These are phyloP conservation scores for Fringilla coelebs DNA, from an alignment of 2,797 vertebrate genomes.

Conservation along the genomic window DNA sequence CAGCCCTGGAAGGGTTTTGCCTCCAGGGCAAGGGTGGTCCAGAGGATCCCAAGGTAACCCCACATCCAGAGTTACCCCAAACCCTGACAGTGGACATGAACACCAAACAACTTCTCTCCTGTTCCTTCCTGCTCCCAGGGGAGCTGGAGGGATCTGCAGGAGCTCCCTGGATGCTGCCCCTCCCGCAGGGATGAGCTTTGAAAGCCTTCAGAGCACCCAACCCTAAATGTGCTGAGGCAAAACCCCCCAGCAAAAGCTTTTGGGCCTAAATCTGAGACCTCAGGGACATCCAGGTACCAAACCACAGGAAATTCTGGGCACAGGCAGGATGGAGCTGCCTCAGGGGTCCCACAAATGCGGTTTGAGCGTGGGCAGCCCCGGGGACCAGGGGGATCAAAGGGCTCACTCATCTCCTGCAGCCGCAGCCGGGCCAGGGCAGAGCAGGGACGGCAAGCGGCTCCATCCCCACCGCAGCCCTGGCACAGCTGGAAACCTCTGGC, in stretches of 20 bases:
- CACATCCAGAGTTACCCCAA: not conserved
- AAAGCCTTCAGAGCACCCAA: not conserved
- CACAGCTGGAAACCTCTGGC: slow-evolving; percentile 16
- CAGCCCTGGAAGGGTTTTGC: not conserved
- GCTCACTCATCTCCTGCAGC: not conserved
- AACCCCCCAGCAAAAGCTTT: not conserved
- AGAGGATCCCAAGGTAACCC: not conserved
- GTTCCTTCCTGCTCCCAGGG: not conserved
- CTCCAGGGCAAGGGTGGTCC: not conserved
- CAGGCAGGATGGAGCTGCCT: not conserved
- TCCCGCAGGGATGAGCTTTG: not conserved
- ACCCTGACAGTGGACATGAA: accelerated
- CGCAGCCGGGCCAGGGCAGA: accelerated
- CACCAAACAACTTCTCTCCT: not conserved
- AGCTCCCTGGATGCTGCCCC: not conserved
- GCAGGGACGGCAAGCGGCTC: not conserved
- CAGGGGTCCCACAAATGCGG: accelerated
- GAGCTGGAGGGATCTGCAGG: not conserved
- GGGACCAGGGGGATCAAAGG: accelerated
- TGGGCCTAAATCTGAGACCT: accelerated
- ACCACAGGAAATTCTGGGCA: not conserved
- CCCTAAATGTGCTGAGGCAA: accelerated
- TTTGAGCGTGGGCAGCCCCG: not conserved
- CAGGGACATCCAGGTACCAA: not conserved
- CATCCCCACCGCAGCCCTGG: not conserved